Evolutionary conservation across 2,797 vertebrate species (phyloP), one percentile per base, ranked within the genome.

Genomic region (Triplophysa bombifrons): DNA sequence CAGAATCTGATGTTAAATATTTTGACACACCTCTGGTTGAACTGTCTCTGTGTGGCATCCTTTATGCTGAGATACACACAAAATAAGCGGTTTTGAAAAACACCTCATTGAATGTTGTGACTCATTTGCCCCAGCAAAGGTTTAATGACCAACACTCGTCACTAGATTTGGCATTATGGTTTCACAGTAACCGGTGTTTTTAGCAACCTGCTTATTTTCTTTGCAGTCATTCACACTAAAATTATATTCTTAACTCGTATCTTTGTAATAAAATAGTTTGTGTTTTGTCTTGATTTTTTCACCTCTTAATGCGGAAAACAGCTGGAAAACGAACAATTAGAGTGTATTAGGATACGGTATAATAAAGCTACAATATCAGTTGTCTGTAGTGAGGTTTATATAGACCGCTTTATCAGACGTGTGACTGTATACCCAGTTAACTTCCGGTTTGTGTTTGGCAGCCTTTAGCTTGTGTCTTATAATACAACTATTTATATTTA

Each of bases 81-180:
- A 76, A 80, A 76, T 78, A 34, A 68, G 34, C 16, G 61, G 48
- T 74, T 80, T 66, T 51, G 48, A 69, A 55, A 72, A 79, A 50
- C 66, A 63, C 7, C 10, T 70, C 3, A 38, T 66, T 82, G 41
- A 65, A 56, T 58, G 76, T 34, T 60, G 25, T 83, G 79, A 67
- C 51, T 80, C 76, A 83, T 58, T 19, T 30, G 48, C 55, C 53
- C 69, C 66, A 80, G 75, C 16, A 75, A 74, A 22, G 67, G 17
- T 51, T 83, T 51, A 41, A 67, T 65, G 51, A 67, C 51, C 71
- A 70, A 27, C 60, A 71, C 67, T 55, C 58, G 27, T 53, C 1
- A 44, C 58, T 20, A 67, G 58, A 14, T 48, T 56, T 25, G 67
- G 41, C 44, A 10, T 64, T 60, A 74, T 50, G 44, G 46, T 20